Evolutionary conservation across 2,797 vertebrate species (phyloP), one percentile per base, ranked within the genome.

Genomic region (Apodemus agrarius): DNA sequence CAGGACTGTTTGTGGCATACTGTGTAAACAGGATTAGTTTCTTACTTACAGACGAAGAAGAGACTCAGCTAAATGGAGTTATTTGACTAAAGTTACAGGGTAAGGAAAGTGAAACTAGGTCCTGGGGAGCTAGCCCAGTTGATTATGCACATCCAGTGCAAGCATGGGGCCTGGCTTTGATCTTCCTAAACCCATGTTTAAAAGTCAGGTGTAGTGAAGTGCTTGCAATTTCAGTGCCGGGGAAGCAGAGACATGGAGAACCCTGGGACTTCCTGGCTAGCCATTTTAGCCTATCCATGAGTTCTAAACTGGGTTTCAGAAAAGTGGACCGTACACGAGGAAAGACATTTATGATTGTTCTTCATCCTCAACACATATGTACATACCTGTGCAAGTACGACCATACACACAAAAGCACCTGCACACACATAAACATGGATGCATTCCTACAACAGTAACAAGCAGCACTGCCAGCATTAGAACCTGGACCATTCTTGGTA

Each of bases 11-110:
- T 93, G 37, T 69, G 54, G 63, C 10, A 59, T 59, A 52, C 24
- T 65, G 37, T 57, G 2, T 79, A 88, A 90, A 59, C n/a, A 83
- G 57, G 31, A 43, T 61, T 76, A 63, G 63, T 95, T 89, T 82
- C 84, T 94, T 78, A 85, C 69, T 89, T 95, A 87, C 14, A 90
- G 57, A 80, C 63, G 34, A 90, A 89, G 86, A 17, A 37, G 57
- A 21, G 29, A 49, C 40, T 46, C 67, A 84, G n/a, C 82, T 54
- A 91, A 72, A 93, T 34, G 12, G 22, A 93, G 14, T 90, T 85
- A 86, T n/a, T 89, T 94, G 43, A 78, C 4, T n/a, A 49, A 90
- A 63, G 40, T 86, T 80, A 59, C 3, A 11, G 16, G 90, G n/a
- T 82, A 46, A 59, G 67, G 57, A 83, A 97, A 75, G 17, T 21